A percentile compares a stretch with the other conserved stretches of the same genome.
Evolutionary conservation across 2,113 vertebrate species (phyloP).

Genomic region (Erinaceus europaeus): DNA sequence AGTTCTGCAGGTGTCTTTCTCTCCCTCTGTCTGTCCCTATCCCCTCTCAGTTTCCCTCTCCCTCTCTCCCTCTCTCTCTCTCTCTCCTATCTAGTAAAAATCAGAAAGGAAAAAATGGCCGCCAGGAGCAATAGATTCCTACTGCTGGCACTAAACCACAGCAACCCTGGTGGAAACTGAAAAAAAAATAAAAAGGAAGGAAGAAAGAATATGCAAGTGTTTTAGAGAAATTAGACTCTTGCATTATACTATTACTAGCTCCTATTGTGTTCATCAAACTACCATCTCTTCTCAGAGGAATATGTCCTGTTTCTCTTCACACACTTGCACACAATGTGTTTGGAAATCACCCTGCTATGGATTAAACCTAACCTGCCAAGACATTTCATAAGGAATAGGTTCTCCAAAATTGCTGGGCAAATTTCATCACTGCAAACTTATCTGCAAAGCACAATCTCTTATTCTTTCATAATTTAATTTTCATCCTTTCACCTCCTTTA

Average conservation of each 20-base stretch:
- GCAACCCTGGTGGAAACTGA: too few species aligned
- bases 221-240: not conserved
- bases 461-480: constrained; percentile 1
- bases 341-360: not conserved
- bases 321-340: not conserved
- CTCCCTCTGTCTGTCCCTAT: too few species aligned
- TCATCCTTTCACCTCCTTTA: not conserved
- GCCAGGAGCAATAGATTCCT: too few species aligned
- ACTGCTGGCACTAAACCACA: too few species aligned
- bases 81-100: too few species aligned
- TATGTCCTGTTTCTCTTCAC: not conserved
- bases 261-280: not conserved
- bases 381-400: not conserved
- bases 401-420: not conserved
- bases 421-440: not conserved
- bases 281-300: not conserved
- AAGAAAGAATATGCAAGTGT: not conserved
- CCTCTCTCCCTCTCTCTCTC: too few species aligned
- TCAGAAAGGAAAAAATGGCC: too few species aligned
- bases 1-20: too few species aligned
- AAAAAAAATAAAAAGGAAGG: too few species aligned
- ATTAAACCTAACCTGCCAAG: not conserved
- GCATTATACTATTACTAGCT: not conserved
- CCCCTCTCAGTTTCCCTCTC: too few species aligned
- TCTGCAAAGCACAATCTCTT: constrained; percentile 17